Evolutionary conservation across 1,140 invertebrate species (phyloP).

Genomic region (Aleiodes sp.): DNA sequence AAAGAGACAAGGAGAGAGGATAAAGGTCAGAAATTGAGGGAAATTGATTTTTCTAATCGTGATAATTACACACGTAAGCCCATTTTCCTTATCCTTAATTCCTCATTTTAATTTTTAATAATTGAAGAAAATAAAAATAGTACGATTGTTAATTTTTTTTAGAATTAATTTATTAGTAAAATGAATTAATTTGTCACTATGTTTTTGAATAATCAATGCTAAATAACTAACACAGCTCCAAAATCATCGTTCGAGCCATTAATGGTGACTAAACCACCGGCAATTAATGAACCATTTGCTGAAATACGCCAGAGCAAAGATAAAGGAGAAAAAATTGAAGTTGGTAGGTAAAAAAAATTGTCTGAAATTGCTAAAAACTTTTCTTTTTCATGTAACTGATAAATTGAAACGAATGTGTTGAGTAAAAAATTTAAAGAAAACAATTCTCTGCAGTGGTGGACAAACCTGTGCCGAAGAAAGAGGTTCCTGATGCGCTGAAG

Average conservation of each 20-base stretch:
- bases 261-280: conserved; percentile 45
- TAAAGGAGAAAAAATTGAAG: conserved; percentile 52
- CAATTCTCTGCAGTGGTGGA: conserved; percentile 37
- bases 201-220: conserved; percentile 11
- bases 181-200: no score
- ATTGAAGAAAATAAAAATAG: no score
- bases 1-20: conserved; percentile 23
- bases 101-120: conserved; percentile 15
- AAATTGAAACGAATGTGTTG: background rate
- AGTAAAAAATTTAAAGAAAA: conserved; percentile 6
- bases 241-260: conserved; percentile 57
- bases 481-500: conserved; percentile 45
- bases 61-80: conserved; percentile 58
- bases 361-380: conserved; percentile 10
- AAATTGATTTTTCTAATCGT: conserved; percentile 42
- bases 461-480: conserved; percentile 42
- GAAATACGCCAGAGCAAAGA: conserved; percentile 60
- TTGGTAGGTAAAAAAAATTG: conserved; percentile 54
- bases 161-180: no score
- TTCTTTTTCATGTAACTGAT: no score
- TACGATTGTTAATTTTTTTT: no score
- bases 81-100: conserved; percentile 19
- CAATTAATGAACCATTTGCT: conserved; percentile 46
- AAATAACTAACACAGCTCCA: conserved; percentile 49
- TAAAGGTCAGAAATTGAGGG: conserved; percentile 48